A percentile compares a stretch with the other conserved stretches of the same genome.
Conservation (phyloP, 1,140 invertebrate genomes). For the Hetaerina americana region DNA sequence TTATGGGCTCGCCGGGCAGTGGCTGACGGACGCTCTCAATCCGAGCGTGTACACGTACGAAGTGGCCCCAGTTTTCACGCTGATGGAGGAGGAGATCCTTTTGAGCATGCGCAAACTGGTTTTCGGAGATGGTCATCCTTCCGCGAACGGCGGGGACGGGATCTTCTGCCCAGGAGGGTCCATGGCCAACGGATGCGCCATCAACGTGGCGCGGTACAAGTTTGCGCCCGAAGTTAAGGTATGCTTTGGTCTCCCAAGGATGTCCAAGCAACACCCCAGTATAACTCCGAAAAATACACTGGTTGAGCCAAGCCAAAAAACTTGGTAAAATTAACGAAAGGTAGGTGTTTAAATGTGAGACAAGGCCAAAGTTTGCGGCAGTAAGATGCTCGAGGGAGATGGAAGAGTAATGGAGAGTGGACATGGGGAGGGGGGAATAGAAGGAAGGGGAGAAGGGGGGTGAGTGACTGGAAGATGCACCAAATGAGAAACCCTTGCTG, state of each 20-base stretch:
- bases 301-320: neutral
- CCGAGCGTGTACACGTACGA: constrained; percentile 39
- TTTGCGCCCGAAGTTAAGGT: constrained; percentile 42
- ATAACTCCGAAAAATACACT: neutral
- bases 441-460: too few species aligned
- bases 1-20: constrained; percentile 37
- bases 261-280: neutral
- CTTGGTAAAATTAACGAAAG: too few species aligned
- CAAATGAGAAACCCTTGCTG: too few species aligned
- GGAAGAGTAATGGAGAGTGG: too few species aligned
- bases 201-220: constrained; percentile 45
- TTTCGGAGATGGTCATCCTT: constrained; percentile 20
- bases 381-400: too few species aligned
- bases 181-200: constrained; percentile 54
- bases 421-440: too few species aligned
- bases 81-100: constrained; percentile 34
- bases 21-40: constrained; percentile 37
- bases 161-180: constrained; percentile 60
- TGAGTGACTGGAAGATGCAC: too few species aligned
- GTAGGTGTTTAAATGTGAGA: too few species aligned
- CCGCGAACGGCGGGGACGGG: constrained; percentile 47
- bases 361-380: too few species aligned
- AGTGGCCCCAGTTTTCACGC: constrained; percentile 40
- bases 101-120: constrained; percentile 37
- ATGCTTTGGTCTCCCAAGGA: neutral